Evolutionary conservation across 1,140 invertebrate genomes (phyloP).

Genomic region (Microplitis mediator): DNA sequence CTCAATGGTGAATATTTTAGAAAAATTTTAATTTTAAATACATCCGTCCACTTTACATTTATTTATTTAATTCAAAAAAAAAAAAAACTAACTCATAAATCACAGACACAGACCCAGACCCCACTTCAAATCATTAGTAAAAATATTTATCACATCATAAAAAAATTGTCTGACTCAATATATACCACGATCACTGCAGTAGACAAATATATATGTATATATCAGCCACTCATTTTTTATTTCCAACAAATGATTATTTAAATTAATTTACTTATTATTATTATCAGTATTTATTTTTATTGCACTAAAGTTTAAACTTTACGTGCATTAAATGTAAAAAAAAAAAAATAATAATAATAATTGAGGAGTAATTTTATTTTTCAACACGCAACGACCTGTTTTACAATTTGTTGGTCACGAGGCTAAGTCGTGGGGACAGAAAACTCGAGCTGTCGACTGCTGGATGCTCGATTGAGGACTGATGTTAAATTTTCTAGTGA

Average conservation of each 20-base stretch:
- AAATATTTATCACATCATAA: neutral
- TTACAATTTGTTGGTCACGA: slow-evolving; percentile 11
- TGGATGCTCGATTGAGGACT: slow-evolving; percentile 32
- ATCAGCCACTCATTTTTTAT: too few species aligned
- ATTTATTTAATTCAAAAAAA: neutral
- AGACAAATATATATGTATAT: neutral
- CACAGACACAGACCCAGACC: neutral
- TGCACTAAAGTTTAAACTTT: too few species aligned
- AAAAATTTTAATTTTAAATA: neutral
- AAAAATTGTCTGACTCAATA: neutral
- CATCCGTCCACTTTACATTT: neutral
- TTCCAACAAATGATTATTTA: too few species aligned
- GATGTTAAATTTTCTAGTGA: slow-evolving; percentile 19
- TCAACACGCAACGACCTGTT: slow-evolving; percentile 7
- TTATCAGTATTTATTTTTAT: too few species aligned
- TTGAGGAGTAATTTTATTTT: neutral
- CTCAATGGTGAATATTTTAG: slow-evolving; percentile 55
- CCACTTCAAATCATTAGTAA: neutral
- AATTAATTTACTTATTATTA: too few species aligned
- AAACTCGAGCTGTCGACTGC: slow-evolving; percentile 14
- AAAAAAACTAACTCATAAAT: neutral
- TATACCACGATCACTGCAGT: neutral
- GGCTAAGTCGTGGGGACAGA: neutral
- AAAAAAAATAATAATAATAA: neutral
- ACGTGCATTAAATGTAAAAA: neutral